Conservation (phyloP, 2,888 invertebrate species). For the Cephus nigrinus region DNA sequence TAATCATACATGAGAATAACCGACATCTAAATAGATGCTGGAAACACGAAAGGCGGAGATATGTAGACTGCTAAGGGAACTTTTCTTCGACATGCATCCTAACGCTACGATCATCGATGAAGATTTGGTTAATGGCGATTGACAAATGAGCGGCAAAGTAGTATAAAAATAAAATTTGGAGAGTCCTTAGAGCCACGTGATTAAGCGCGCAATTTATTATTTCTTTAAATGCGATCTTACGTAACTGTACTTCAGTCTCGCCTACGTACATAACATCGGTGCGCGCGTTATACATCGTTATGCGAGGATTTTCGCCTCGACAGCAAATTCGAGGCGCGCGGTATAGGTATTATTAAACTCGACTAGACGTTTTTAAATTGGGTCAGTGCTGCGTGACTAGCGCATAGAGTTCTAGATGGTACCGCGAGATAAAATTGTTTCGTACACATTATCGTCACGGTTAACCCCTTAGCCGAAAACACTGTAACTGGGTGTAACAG, state of each 20-base stretch:
- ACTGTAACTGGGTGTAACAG: background rate
- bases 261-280: constrained; percentile 21
- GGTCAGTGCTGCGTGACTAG: constrained; percentile 11
- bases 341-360: constrained; percentile 8
- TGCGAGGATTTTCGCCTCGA: constrained; percentile 7
- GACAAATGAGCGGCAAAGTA: background rate
- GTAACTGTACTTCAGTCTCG: constrained; percentile 34
- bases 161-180: background rate
- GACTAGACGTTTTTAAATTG: constrained; percentile 11
- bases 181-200: background rate
- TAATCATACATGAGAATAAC: background rate
- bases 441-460: background rate
- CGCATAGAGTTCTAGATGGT: background rate
- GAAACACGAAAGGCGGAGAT: background rate
- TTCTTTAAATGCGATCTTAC: constrained; percentile 20
- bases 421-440: background rate
- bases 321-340: constrained; percentile 9
- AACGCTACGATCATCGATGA: background rate
- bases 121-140: background rate
- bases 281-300: constrained; percentile 2
- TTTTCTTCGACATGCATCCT: background rate
- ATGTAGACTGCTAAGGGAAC: background rate
- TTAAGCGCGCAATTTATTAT: background rate
- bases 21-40: background rate
- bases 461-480: background rate